Evolutionary conservation across 2,888 invertebrate species (phyloP).

Genomic region (Hemithea aestivaria): DNA sequence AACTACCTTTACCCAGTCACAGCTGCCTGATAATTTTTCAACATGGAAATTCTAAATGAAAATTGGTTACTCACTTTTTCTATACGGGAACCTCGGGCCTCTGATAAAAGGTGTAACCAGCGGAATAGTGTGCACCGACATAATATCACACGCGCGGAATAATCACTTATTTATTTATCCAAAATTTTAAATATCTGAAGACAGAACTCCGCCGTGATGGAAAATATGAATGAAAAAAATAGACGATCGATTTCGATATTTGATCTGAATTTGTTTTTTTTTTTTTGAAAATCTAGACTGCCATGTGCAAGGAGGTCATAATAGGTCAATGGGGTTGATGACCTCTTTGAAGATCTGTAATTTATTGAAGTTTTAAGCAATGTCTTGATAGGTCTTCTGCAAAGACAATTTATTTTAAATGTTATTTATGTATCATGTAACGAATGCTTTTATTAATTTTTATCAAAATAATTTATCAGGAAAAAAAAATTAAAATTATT

Average conservation of each 20-base stretch:
- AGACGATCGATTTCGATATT: conserved; percentile 60
- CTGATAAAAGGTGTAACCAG: conserved; percentile 71
- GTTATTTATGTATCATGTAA: no score
- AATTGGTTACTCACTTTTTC: conserved; percentile 73
- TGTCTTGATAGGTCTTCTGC: no score
- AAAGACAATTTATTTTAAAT: no score
- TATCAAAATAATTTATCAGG: no score
- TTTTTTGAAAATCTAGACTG: conserved; percentile 35
- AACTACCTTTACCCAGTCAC: no score
- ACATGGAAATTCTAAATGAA: no score
- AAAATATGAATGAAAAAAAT: conserved; percentile 58
- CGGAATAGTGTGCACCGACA: conserved; percentile 74
- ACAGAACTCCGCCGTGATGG: conserved; percentile 42
- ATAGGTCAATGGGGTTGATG: neutral
- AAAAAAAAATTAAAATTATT: no score
- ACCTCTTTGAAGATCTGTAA: conserved; percentile 16
- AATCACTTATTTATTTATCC: conserved; percentile 28
- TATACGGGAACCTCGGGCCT: conserved; percentile 73
- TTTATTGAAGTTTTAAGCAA: neutral
- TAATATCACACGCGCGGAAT: conserved; percentile 47
- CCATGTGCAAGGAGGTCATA: conserved; percentile 27
- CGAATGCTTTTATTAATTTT: no score
- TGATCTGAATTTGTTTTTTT: conserved; percentile 35
- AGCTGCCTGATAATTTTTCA: no score
- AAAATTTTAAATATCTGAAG: conserved; percentile 26